Percentiles rank a stretch among this genome's conserved stretches.
Conservation (phyloP, 2,797 vertebrate species). For the Lates japonicus region DNA sequence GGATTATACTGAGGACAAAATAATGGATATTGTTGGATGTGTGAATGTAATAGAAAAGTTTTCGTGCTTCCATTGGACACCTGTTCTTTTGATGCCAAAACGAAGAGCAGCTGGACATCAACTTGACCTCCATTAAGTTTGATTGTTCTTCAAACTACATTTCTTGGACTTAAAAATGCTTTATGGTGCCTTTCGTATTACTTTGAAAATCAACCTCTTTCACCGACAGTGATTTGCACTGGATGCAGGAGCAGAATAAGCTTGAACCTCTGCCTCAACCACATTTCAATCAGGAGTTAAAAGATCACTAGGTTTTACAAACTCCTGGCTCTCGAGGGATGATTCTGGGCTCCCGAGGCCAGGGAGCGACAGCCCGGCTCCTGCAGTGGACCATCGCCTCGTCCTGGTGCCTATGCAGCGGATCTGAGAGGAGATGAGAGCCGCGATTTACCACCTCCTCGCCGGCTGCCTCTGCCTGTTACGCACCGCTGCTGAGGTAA, state of each 20-base stretch:
- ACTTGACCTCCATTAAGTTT: background rate
- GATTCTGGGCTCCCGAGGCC: constrained; percentile 86
- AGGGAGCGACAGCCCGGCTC: constrained; percentile 91
- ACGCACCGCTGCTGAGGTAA: constrained; percentile 89
- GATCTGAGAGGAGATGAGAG: constrained; percentile 93
- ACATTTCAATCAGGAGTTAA: constrained; percentile 10
- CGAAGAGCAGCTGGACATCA: constrained; percentile 30
- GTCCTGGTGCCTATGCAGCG: constrained; percentile 80
- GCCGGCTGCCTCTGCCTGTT: constrained; percentile 90
- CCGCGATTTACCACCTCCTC: constrained; percentile 90
- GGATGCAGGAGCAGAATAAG: background rate
- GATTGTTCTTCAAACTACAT: background rate
- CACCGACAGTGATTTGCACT: background rate
- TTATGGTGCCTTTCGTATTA: background rate
- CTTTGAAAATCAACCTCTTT: background rate
- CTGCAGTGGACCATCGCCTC: constrained; percentile 86
- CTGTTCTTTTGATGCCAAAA: constrained; percentile 25
- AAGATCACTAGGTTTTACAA: background rate
- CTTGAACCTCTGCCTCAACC: background rate
- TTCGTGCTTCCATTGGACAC: constrained; percentile 15
- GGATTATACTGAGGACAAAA: constrained; percentile 34
- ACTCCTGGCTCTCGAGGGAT: constrained; percentile 87
- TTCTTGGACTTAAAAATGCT: background rate
- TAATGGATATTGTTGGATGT: constrained; percentile 41
- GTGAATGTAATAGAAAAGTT: constrained; percentile 3